Base-by-base conservation (phyloP, 1,140 invertebrate species). In the Galendromus occidentalis region DNA sequence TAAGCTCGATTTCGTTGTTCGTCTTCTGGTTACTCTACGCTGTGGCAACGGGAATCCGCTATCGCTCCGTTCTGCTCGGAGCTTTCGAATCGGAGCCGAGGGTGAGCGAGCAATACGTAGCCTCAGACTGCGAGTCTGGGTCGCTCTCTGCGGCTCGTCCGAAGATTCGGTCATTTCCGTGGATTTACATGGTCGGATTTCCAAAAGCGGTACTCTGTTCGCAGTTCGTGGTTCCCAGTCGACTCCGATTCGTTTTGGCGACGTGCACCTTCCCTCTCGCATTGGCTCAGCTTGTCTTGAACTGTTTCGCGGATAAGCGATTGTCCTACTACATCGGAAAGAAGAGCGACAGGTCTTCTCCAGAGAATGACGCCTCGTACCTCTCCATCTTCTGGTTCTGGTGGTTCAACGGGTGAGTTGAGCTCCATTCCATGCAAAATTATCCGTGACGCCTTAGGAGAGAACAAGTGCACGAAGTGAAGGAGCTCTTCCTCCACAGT, bases 321-420 rank as follows among this genome's bases (percentile, higher is more conserved):
- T 42, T 67, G 18, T 67, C 65, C 28, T 18, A 17, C 18, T 67
- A 25, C 14, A 14, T 20, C 44, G 18, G 42, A 12, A 67, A 67
- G 51, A 42, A 39, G 28, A 67, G 64, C 7, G 29, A 68, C 65
- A 69, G 47, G 64, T 42, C 66, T 44, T 93, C 88, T 76, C 93
- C 94, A 55, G 91, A 97, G 75, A 79, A 81, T 64, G 76, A 79
- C 66, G 81, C 88, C 42, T 91, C 91, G 20, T 96, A 93, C 75
- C 80, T 91, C 25, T 92, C 89, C n/a, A 82, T 83, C 63, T 76
- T 98, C 2, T 82, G 86, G 0, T 98, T 92, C 74, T 82, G 84
- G 65, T 98, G 94, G 94, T 94, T 97, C 74, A 87, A 91, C 75
- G 67, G 76, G 0, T 76, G 55, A 69, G 68, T n/a, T n/a, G n/a